Conservation (phyloP, 2,113 vertebrate species). For the Zapus hudsonius region DNA sequence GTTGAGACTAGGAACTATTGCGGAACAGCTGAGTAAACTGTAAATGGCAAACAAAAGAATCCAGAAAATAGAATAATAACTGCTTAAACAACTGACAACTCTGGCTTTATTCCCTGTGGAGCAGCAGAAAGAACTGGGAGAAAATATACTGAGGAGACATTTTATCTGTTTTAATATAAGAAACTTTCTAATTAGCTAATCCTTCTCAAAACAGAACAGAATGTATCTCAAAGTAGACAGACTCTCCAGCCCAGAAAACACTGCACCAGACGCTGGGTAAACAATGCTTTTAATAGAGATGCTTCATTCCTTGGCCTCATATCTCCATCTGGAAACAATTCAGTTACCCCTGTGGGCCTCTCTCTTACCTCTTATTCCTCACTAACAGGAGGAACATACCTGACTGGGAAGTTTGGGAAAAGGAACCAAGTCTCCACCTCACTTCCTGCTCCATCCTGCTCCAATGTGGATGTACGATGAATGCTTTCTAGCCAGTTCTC, state of each 20-base stretch:
- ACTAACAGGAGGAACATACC: not conserved
- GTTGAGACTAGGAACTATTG: not conserved
- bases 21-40: not conserved
- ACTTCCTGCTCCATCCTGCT: not conserved
- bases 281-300: not conserved
- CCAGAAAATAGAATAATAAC: not conserved
- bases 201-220: not conserved
- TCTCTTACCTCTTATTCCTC: not conserved
- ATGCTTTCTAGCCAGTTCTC: not conserved
- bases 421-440: not conserved
- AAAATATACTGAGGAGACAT: not conserved
- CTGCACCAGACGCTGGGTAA: not conserved
- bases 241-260: not conserved
- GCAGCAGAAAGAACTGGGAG: not conserved
- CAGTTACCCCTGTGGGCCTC: not conserved
- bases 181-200: not conserved
- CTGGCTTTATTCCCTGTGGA: not conserved
- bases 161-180: not conserved
- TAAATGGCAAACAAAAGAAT: not conserved
- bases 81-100: slow-evolving; percentile 1
- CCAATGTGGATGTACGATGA: not conserved
- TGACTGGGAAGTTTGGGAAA: not conserved
- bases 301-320: not conserved
- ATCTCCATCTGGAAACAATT: not conserved
- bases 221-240: not conserved